These are phyloP conservation scores for Sinopyrophorus schimmeli DNA, from an alignment of 2,888 invertebrate genomes.

Conservation along the genomic window DNA sequence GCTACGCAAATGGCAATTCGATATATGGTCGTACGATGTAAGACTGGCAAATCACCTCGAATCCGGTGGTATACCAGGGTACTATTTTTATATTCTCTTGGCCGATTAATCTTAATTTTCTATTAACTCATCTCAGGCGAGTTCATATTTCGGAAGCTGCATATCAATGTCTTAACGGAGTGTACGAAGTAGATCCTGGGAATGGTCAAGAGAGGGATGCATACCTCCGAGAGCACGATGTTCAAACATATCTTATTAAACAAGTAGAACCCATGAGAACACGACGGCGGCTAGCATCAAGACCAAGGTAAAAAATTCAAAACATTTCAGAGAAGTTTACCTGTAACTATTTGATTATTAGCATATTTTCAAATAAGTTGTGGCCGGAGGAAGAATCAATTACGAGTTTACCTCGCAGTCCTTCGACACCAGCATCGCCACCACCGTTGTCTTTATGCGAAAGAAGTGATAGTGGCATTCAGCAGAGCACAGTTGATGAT, in stretches of 20 bases:
- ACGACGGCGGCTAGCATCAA: conserved; percentile 57
- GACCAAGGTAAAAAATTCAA: conserved; percentile 52
- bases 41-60: conserved; percentile 96
- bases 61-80: conserved; percentile 96
- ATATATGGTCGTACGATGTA: conserved; percentile 94
- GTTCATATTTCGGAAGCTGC: conserved; percentile 96
- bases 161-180: conserved; percentile 78
- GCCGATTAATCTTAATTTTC: too few species aligned
- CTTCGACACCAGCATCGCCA: conserved; percentile 46
- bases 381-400: conserved; percentile 51
- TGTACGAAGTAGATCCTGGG: conserved; percentile 93
- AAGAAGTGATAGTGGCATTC: conserved; percentile 54
- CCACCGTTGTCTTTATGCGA: conserved; percentile 44
- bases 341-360: conserved; percentile 30
- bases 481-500: conserved; percentile 67
- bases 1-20: conserved; percentile 90
- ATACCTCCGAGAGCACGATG: conserved; percentile 82
- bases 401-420: conserved; percentile 51
- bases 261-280: conserved; percentile 73
- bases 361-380: conserved; percentile 54
- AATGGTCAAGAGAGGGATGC: conserved; percentile 81
- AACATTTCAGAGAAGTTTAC: too few species aligned
- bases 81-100: conserved; percentile 34
- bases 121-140: conserved; percentile 63
- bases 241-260: conserved; percentile 87